Evolutionary conservation across 2,888 invertebrate species (phyloP), one percentile per base, ranked within the genome.

Genomic region (Cyaniris semiargus): DNA sequence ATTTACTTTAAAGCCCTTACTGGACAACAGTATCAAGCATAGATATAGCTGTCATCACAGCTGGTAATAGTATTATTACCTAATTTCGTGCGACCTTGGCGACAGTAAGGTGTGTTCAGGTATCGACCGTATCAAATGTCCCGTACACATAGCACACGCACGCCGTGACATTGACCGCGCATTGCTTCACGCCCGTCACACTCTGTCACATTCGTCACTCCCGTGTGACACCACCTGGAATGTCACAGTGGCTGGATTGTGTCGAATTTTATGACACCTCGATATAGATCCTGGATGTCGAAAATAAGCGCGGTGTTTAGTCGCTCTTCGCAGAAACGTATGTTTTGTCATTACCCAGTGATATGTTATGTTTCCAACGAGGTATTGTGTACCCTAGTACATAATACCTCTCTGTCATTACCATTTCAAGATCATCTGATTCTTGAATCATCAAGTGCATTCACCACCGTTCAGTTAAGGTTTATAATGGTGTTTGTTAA

Each of bases 81-180:
- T 38, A 13, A 38, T 71, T 34, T 71, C n/a, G 48, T 38, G 4
- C 27, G 74, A 74, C 74, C 53, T 74, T 53, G 27, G 15, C 48
- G 48, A 1, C 38, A 72, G 23, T 72, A 15, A 74, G 21, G 48
- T 79, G 70, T 76, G 44, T 23, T 58, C 70, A 70, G 44, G 31
- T 27, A 74, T 74, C 74, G 74, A 53, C 74, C 74, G 74, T 53
- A 74, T 27, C 74, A 23, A 48, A 48, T 72, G 21, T n/a, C 48
- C 53, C 23, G 31, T 70, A 70, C 70, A 53, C 70, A 58, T 66
- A 76, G 5, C 44, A 23, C 31, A 53, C 21, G 75, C 31, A 53
- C 21, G 75, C 70, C 77, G 81, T 84, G 90, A 90, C 92, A 92
- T 91, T 92, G 91, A 90, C 91, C 90, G 85, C 85, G 85, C 82